phyloP scores from a whole-genome alignment of 2,113 vertebrate genomes.

The Hemichromis elongatus region DNA sequence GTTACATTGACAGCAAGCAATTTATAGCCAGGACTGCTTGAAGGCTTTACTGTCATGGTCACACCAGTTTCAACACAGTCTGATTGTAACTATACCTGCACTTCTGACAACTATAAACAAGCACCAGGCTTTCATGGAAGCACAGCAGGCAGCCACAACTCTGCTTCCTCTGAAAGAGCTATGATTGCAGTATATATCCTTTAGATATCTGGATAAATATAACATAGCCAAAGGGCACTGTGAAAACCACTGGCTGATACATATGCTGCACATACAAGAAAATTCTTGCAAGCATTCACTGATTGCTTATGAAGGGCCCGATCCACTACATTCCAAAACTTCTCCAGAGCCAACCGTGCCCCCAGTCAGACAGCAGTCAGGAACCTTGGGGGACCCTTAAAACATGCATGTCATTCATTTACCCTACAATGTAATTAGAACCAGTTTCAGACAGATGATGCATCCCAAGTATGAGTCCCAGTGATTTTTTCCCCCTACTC shows the following conservation, averaged over 20 bases:
- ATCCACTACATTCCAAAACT: not conserved
- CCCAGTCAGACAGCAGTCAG: not conserved
- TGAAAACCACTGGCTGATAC: not conserved
- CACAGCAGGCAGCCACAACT: not conserved
- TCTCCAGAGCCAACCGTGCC: not conserved
- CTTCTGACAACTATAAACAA: not conserved
- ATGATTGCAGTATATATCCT: not conserved
- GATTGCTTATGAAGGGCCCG: not conserved
- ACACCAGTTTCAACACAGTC: conserved; percentile 17
- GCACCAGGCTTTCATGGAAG: not conserved
- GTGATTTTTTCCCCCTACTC: not conserved
- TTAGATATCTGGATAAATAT: not conserved
- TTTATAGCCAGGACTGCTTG: conserved; percentile 33
- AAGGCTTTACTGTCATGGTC: conserved; percentile 18
- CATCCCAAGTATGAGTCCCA: not conserved
- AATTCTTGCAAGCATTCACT: not conserved
- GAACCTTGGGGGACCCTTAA: not conserved
- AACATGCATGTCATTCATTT: not conserved
- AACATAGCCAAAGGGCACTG: not conserved
- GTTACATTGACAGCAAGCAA: conserved; percentile 34
- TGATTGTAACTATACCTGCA: conserved; percentile 39
- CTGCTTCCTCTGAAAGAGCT: not conserved
- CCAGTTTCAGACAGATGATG: not conserved
- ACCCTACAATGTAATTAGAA: not conserved
- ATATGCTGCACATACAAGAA: not conserved